Base-by-base conservation (phyloP, 2,113 vertebrate species). In the Vidua macroura region DNA sequence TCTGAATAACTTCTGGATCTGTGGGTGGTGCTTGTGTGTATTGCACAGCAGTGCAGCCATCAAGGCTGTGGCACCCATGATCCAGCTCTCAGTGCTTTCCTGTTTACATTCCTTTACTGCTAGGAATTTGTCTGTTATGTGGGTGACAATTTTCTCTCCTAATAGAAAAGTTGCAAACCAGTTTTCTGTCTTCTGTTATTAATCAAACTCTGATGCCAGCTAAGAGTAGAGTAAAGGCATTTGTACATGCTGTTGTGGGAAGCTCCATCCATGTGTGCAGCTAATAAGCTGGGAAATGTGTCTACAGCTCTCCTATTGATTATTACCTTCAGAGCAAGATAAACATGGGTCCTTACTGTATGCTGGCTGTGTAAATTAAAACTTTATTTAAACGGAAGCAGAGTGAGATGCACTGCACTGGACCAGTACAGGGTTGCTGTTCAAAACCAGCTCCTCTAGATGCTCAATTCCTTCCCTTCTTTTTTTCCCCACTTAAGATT, bases 371-470 rank as follows among this genome's bases (percentile, higher is more conserved):
- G 92, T 94, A 97, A 97, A 97, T 48, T 59, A 91, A 95, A 97
- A 91, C 87, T 94, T 96, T 96, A 97, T 96, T 97, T 97, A 96
- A 92, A 87, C 85, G 91, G 95, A 95, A 97, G 93, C 44, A 11
- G 59, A 94, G 90, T 69, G 90, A 97, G 91, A 95, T 96, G 68
- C 74, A 23, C 51, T 62, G 53, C 46, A 51, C 21, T 35, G 17
- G 13, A 51, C 79, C 44, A 14, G 92, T 90, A 52, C 56, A 81
- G 15, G 46, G 78, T 22, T 90, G 53, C 74, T 88, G 87, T 83
- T 97, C 86, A 88, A 95, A 96, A 91, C 87, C 92, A 94, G 66
- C 59, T 96, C 44, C 95, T 95, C 83, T 89, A 74, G 78, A 46
- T 62, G 27, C 35, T 49, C 1, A 1, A 48, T 86, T 95, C 81